Evolutionary conservation across 2,797 vertebrate genomes (phyloP).

Genomic region (Anguilla obscura): DNA sequence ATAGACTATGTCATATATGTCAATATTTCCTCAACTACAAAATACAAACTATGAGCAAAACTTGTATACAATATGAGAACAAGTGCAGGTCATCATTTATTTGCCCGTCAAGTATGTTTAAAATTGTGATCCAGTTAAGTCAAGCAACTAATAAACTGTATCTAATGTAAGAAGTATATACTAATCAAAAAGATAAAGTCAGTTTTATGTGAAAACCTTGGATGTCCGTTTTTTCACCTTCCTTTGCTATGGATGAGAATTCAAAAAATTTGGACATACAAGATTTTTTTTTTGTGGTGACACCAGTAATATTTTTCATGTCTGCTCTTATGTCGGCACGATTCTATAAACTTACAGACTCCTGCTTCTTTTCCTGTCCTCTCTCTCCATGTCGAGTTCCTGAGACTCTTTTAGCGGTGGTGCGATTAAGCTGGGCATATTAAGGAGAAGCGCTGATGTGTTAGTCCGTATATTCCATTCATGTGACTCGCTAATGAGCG

Average conservation of each 20-base stretch:
- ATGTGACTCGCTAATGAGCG: background rate
- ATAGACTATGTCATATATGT: background rate
- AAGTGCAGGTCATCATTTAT: background rate
- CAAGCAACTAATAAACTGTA: background rate
- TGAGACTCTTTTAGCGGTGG: constrained; percentile 51
- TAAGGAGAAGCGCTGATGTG: background rate
- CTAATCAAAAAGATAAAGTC: background rate
- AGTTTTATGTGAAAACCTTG: background rate
- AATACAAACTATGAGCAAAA: background rate
- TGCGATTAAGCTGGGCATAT: constrained; percentile 60
- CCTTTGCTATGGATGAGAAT: background rate
- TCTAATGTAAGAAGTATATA: background rate
- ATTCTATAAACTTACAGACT: constrained; percentile 54
- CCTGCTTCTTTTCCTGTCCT: constrained; percentile 55
- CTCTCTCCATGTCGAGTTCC: constrained; percentile 57
- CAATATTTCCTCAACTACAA: background rate
- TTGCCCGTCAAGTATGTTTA: background rate
- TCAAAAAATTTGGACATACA: background rate
- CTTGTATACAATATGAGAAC: background rate
- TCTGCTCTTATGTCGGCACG: background rate
- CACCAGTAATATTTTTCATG: background rate
- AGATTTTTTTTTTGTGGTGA: background rate
- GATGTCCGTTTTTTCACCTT: background rate
- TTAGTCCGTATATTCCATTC: constrained; percentile 25
- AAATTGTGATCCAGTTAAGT: background rate